Conservation (phyloP, 2,113 vertebrate genomes). For the Pteropus alecto region DNA sequence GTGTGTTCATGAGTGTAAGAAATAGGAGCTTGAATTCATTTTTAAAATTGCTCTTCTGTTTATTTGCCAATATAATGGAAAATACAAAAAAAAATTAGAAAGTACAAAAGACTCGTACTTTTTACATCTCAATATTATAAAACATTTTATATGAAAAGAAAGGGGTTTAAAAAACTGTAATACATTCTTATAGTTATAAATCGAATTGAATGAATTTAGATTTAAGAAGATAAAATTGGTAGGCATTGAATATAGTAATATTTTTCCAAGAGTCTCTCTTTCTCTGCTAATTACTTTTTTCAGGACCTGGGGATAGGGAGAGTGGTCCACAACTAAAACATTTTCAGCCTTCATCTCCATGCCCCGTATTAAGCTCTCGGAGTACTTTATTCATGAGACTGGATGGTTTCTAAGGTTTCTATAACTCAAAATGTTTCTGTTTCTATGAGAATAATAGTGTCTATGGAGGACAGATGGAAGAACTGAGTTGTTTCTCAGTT, state of each 20-base stretch:
- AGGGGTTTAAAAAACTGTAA: background rate
- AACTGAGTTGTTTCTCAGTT: background rate
- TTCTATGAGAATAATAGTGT: background rate
- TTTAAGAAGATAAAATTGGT: background rate
- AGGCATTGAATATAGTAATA: background rate
- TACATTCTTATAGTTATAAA: background rate
- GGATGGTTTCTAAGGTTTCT: background rate
- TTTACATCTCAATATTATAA: slow-evolving; percentile 23
- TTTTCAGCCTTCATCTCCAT: background rate
- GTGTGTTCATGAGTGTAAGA: background rate
- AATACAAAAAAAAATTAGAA: background rate
- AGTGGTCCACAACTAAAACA: background rate
- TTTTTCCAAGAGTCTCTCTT: background rate
- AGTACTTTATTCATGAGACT: background rate
- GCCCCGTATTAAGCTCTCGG: background rate
- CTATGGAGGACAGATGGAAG: background rate
- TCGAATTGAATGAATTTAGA: background rate
- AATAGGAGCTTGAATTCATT: background rate
- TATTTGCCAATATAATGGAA: background rate
- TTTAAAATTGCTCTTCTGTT: background rate
- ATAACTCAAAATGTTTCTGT: slow-evolving; percentile 20
- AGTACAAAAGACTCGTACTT: background rate
- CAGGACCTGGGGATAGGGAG: background rate
- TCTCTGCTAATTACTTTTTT: background rate
- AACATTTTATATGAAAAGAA: slow-evolving; percentile 23